Evolutionary conservation across 2,797 vertebrate genomes (phyloP), one percentile per base, ranked within the genome.

Genomic region (Xyrichtys novacula): DNA sequence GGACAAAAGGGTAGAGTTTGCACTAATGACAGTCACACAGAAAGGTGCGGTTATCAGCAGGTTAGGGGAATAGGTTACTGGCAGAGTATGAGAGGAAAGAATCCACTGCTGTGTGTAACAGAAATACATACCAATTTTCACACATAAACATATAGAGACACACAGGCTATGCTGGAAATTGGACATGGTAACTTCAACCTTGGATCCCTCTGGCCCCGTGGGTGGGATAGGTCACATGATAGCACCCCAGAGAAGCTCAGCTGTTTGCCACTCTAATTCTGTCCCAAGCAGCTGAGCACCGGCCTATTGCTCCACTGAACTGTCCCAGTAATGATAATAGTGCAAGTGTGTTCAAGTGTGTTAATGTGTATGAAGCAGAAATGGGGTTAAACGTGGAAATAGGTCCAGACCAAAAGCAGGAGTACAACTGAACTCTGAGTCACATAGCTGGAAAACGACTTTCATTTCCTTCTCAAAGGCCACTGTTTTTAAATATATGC

Each of bases 221-320:
- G 86, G 86, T 85, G 89, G 89, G 87, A 88, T 66, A 69, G 83
- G 86, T 91, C 90, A 91, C 88, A 88, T 88, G 90, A 90, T 85
- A 81, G 75, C 72, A 80, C 80, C 80, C 78, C 49, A 60, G 84
- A 90, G 84, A 86, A 89, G 85, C 89, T 93, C 92, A 93, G 92
- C 92, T 93, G 92, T 90, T 91, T 84, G 76, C 78, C 58, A 73
- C 78, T 91, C 90, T 91, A 91, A 93, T 91, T 93, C 89, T 81
- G 88, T 90, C 88, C 75, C 61, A 23, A 87, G 78, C 92, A 92
- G 91, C 91, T 93, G 91, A 92, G 78, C 74, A 73, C 71, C 76
- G 83, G 56, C 71, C 74, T 25, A 70, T 79, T 86, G 84, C 82
- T 83, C 88, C 78, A 84, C 73, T 84, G 80, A 85, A 82, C 86